phyloP scores from a whole-genome alignment of 2,113 vertebrate genomes.

The human region GRCh38 chr2:8199501-8200000 shows the following conservation, averaged over 20 bases:
- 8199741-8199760: not conserved
- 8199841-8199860: not conserved
- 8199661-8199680: not conserved
- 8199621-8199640: not conserved
- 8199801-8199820: not conserved
- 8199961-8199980: too few species aligned
- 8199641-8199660: not conserved
- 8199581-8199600: not conserved
- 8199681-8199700: not conserved
- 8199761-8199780: rapidly evolving
- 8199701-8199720: rapidly evolving
- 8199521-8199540: not conserved
- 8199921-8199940: not conserved
- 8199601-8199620: too few species aligned
- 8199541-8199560: not conserved
- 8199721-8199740: not conserved
- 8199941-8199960: not conserved
- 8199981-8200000: too few species aligned
- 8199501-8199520: not conserved
- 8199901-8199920: not conserved
- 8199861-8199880: not conserved
- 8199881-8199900: not conserved
- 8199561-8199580: not conserved
- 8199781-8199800: rapidly evolving
- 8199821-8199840: not conserved